Base-by-base conservation (phyloP, 2,113 vertebrate genomes). In the Apodemus speciosus region DNA sequence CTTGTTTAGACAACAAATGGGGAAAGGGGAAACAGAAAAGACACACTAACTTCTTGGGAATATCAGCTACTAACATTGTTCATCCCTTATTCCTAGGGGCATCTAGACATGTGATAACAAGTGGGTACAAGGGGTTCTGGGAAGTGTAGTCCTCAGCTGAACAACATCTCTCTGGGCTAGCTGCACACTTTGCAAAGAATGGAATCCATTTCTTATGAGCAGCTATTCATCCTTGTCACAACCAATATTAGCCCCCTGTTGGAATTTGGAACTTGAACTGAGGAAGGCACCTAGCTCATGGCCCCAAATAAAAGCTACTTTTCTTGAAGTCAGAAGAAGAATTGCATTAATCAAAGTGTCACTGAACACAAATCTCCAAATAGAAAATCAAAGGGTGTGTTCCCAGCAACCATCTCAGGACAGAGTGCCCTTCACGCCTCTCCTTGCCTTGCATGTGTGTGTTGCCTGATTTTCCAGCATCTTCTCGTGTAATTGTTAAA, bases 301-400 rank as follows among this genome's bases (percentile, higher is more conserved):
- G 46, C 27, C 85, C 71, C 83, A 68, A n/a, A 83, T 80, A 90
- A 94, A 95, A 92, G 64, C 89, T 80, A 56, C 84, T 56, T 9
- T 49, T 87, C 84, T 92, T 87, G 88, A 92, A 89, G n/a, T 80
- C 69, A 91, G 95, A 95, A 89, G 20, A 87, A 58, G 23, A 85
- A 90, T 76, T 77, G 14, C 86, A 92, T 97, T 96, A 89, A 97
- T 96, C 89, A 94, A 95, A 91, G 53, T 95, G 90, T 93, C 95
- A 94, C 35, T 76, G 66, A 90, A 94, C 25, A 95, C 73, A 80
- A 75, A 89, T 93, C 86, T 84, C 85, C 56, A 62, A 95, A 95
- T 62, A 84, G 38, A 51, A 96, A 94, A 72, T 46, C 79, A 92
- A 85, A 95, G 46, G 32, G n/a, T 46, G 56, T 84, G 68, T 84